A percentile compares a stretch with the other conserved stretches of the same genome.
Evolutionary conservation across 35 echinoderm and acorn worm genomes (phyloP).

Genomic region (Hemicentrotus pulcherrimus): DNA sequence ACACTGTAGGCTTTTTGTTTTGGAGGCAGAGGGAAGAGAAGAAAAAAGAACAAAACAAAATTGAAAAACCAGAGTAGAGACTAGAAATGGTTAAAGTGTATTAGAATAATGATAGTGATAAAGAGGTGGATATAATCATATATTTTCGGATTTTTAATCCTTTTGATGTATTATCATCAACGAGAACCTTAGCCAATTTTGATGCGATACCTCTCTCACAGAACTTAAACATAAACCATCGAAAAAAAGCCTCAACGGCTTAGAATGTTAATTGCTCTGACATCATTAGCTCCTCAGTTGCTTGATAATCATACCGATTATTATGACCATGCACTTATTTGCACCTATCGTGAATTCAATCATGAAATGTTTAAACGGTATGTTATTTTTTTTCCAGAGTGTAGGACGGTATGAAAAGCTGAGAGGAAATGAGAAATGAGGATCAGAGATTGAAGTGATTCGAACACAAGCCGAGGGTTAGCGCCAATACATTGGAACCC

Average conservation of each 20-base stretch:
- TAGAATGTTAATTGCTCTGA: not conserved
- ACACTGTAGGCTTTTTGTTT: no score
- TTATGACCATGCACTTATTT: not conserved
- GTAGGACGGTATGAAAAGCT: not conserved
- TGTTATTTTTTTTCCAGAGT: not conserved
- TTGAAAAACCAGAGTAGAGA: no score
- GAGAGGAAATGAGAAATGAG: constrained; percentile 1
- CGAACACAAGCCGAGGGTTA: not conserved
- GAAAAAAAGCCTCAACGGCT: not conserved
- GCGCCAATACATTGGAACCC: not conserved
- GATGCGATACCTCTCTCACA: no score
- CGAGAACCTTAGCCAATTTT: no score
- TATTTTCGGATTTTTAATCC: no score
- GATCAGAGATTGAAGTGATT: not conserved
- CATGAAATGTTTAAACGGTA: not conserved
- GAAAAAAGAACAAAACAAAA: no score
- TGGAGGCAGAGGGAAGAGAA: no score
- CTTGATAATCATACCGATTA: not conserved
- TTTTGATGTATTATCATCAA: no score
- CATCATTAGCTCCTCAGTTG: not conserved
- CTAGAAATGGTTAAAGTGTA: no score
- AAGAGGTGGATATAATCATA: no score
- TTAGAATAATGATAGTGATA: no score
- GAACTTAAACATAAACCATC: not conserved
- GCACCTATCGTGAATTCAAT: not conserved